Evolutionary conservation across 2,888 invertebrate species (phyloP), one percentile per base, ranked within the genome.

Genomic region (Mantis religiosa): DNA sequence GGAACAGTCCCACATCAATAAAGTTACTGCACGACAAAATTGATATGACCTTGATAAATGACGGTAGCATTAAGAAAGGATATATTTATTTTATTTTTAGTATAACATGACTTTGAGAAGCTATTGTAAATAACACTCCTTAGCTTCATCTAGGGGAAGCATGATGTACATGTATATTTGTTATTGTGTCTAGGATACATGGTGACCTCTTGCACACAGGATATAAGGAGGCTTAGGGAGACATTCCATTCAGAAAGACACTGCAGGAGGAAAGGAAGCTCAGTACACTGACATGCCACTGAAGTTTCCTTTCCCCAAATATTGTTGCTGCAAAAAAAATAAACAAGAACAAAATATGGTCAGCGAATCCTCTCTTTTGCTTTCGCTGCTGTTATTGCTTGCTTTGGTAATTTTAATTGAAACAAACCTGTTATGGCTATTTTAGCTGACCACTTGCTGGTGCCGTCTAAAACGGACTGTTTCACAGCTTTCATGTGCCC

Each of bases 371-470:
- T 83, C 83, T 71, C 28, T 88, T 54, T 84, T 85, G 47, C 25
- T 28, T 34, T 8, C 47, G 30, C 14, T 41, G 41, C 41, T 41
- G 41, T 41, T 41, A 41, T 41, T 41, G 41, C 41, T n/a, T 87
- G 71, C 71, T 71, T 82, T 87, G 87, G 87, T 82, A 87, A 87
- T 87, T 82, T 71, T 71, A 71, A 27, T 82, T 82, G 92, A 93
- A 94, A 95, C 98, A 96, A 97, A 99, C 99, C 99, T 97, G 99
- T 99, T 94, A 99, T 99, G 93, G 98, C 99, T 94, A 99, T 99
- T 96, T 99, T 99, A 93, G 99, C 99, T 93, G 99, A 99, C 99
- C 99, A 99, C 95, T 99, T 99, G 94, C 99, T 99, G 92, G 99
- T 99, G 93, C 99, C 99, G 95, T 99, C 99, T 94, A 99, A 96